Conservation (phyloP, 2,113 vertebrate genomes). For the Nansenia antarctica region DNA sequence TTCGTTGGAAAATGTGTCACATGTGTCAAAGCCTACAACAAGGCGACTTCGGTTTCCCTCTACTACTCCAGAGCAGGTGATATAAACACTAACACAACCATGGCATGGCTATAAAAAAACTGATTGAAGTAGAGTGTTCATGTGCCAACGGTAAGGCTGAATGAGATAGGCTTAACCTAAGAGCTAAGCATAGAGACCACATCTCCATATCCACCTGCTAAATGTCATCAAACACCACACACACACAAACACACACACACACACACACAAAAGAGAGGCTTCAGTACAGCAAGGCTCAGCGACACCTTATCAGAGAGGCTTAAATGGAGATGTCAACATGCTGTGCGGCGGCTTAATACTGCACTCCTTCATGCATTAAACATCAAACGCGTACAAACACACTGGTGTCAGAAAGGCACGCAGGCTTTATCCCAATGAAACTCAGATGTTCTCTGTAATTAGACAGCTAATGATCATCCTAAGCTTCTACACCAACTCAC, state of each 20-base stretch:
- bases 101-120: too few relatives aligned
- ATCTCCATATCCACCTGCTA: background rate
- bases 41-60: too few relatives aligned
- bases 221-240: background rate
- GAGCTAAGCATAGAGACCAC: too few relatives aligned
- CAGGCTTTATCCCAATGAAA: background rate
- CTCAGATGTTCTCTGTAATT: background rate
- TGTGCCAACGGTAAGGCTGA: too few relatives aligned
- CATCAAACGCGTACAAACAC: conserved; percentile 7
- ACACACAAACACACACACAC: conserved; percentile 7
- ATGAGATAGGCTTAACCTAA: too few relatives aligned
- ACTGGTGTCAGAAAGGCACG: background rate
- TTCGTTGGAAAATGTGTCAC: background rate
- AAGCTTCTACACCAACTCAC: background rate
- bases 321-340: conserved; percentile 2
- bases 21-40: too few relatives aligned
- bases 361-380: conserved; percentile 1
- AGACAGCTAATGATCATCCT: background rate
- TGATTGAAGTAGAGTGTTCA: too few relatives aligned
- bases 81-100: too few relatives aligned
- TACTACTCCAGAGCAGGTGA: too few relatives aligned
- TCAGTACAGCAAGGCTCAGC: background rate
- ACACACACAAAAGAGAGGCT: background rate
- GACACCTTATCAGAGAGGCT: background rate
- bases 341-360: background rate